Evolutionary conservation across 2,113 vertebrate genomes (phyloP), one percentile per base, ranked within the genome.

Genomic region (Phycodurus eques): DNA sequence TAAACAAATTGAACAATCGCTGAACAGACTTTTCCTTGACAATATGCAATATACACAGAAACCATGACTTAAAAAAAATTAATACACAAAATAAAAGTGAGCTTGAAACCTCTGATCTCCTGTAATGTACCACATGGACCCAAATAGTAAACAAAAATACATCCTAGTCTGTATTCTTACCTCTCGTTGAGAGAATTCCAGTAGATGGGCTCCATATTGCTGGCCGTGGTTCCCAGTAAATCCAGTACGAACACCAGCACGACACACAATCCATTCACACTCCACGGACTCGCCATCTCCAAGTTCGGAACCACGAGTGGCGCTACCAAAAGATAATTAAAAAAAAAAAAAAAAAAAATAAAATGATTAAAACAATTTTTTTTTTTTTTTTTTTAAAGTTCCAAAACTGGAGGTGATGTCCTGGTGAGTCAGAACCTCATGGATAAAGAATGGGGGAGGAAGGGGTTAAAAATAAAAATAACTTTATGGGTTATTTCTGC

Each of bases 181-280:
- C 92, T 92, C 84, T 93, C 92, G 90, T 94, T 94, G 75, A 92
- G 60, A 31, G 93, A 94, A 81, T 94, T 94, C 93, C 93, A 94
- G 90, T 90, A 94, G 91, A 94, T 92, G 49, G 93, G 93, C 79
- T 94, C 93, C 93, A 94, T 92, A 75, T 92, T 94, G 84, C 89
- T 91, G 81, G 92, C 92, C 44, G 92, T 78, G 72, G 90, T 88
- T 54, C 90, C 92, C 83, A 92, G 90, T 92, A 93, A 91, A 93
- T 93, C 92, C 92, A 94, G 89, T 84, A 93, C 72, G 87, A 93
- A 91, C 68, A 93, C 80, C 81, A 93, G 83, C 76, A 93, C 84
- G 85, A 93, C 78, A 70, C 88, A 77, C 80, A 92, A 86, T 80
- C 89, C 89, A 87, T 88, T 86, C 68, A 79, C 81, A 81, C 84